Evolutionary conservation across 1,140 invertebrate species (phyloP).

Genomic region (Cotesia vestalis): DNA sequence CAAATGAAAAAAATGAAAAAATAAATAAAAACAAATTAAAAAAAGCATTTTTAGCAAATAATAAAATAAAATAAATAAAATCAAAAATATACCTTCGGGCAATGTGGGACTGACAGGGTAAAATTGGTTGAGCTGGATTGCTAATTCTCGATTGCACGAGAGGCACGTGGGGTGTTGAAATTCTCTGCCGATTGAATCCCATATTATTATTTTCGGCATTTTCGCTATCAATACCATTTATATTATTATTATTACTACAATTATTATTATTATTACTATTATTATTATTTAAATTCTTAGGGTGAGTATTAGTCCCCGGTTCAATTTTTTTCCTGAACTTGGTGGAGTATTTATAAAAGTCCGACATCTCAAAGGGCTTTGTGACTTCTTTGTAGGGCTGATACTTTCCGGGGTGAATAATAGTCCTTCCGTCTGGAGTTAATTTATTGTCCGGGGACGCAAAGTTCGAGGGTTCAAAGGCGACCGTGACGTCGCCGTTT

Average conservation of each 20-base stretch:
- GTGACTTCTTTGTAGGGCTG: constrained; percentile 92
- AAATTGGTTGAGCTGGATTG: constrained; percentile 61
- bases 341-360: constrained; percentile 97
- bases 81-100: constrained; percentile 4
- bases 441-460: constrained; percentile 45
- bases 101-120: constrained; percentile 62
- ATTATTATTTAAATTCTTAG: constrained; percentile 30
- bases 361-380: constrained; percentile 96
- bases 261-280: constrained; percentile 28
- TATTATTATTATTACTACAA: constrained; percentile 11
- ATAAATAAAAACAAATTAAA: constrained; percentile 3
- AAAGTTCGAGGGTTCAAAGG: constrained; percentile 55
- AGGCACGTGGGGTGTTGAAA: constrained; percentile 7
- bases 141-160: constrained; percentile 65
- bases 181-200: background rate
- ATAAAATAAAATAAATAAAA: constrained; percentile 3
- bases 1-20: constrained; percentile 5
- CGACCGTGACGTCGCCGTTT: constrained; percentile 59
- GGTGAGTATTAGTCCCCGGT: constrained; percentile 26
- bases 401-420: constrained; percentile 87
- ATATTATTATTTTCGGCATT: background rate
- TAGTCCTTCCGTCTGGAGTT: constrained; percentile 81
- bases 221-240: background rate
- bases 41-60: background rate
- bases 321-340: constrained; percentile 79